These are phyloP conservation scores for Orthosia gracilis DNA, from an alignment of 2,888 invertebrate genomes.

Conservation along the genomic window DNA sequence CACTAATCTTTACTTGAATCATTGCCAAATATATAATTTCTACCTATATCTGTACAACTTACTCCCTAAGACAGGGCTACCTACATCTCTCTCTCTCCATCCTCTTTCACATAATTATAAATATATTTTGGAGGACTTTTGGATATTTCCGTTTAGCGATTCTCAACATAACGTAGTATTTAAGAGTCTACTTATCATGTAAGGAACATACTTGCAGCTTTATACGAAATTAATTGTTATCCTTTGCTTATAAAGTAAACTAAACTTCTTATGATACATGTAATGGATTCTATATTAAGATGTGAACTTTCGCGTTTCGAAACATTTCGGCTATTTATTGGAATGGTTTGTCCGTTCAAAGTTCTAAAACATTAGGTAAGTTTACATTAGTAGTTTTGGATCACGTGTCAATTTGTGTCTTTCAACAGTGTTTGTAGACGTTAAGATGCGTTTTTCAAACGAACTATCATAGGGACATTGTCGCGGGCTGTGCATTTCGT, in stretches of 20 bases:
- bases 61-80: conserved; percentile 67
- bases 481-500: conserved; percentile 87
- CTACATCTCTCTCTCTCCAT: conserved; percentile 72
- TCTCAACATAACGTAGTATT: conserved; percentile 79
- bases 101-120: conserved; percentile 79
- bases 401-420: conserved; percentile 83
- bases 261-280: conserved; percentile 79
- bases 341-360: conserved; percentile 66
- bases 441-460: conserved; percentile 78
- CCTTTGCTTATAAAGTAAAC: conserved; percentile 79
- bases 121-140: conserved; percentile 87
- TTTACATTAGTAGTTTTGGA: conserved; percentile 74
- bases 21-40: conserved; percentile 78
- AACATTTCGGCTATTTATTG: conserved; percentile 72
- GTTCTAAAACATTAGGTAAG: conserved; percentile 61
- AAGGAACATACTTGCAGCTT: conserved; percentile 79
- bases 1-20: conserved; percentile 56
- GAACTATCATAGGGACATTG: conserved; percentile 83
- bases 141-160: conserved; percentile 86
- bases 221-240: conserved; percentile 74
- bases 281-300: conserved; percentile 75
- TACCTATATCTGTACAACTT: conserved; percentile 66
- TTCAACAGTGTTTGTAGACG: conserved; percentile 77
- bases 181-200: conserved; percentile 78
- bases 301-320: conserved; percentile 73